Evolutionary conservation across 2,797 vertebrate species (phyloP).

Genomic region (Scolopax bukidnonensis): DNA sequence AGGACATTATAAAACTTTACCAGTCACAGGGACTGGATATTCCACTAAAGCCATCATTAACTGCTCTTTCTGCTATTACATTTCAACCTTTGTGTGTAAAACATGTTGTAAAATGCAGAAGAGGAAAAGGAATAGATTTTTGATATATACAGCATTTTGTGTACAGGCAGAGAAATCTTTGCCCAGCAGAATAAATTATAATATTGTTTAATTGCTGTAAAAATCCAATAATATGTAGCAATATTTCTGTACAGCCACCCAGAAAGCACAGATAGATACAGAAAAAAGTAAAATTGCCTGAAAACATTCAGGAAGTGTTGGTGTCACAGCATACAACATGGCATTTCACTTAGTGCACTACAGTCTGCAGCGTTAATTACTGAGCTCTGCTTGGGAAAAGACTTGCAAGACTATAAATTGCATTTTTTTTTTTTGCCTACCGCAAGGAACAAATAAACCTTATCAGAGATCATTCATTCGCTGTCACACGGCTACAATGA

Average conservation of each 20-base stretch:
- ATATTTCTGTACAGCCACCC: background rate
- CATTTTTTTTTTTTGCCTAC: background rate
- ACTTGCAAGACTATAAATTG: slow-evolving; percentile 27
- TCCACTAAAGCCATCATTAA: background rate
- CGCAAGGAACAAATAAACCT: slow-evolving; percentile 27
- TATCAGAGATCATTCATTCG: slow-evolving; percentile 14
- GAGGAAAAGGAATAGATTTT: background rate
- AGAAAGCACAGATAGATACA: background rate
- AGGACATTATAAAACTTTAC: background rate
- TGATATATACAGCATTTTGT: background rate
- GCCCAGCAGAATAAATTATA: background rate
- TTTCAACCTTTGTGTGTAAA: background rate
- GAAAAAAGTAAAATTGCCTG: background rate
- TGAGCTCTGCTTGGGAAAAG: background rate
- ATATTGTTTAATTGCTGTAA: background rate
- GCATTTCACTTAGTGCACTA: background rate
- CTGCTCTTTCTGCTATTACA: background rate
- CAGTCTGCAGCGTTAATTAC: background rate
- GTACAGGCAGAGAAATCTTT: background rate
- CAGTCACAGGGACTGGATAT: background rate
- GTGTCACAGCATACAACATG: background rate
- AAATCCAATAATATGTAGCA: background rate
- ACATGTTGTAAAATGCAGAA: background rate
- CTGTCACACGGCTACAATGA: background rate
- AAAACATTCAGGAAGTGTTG: background rate